phyloP scores from a whole-genome alignment of 2,888 invertebrate species.

The Drosophila anomalipes region DNA sequence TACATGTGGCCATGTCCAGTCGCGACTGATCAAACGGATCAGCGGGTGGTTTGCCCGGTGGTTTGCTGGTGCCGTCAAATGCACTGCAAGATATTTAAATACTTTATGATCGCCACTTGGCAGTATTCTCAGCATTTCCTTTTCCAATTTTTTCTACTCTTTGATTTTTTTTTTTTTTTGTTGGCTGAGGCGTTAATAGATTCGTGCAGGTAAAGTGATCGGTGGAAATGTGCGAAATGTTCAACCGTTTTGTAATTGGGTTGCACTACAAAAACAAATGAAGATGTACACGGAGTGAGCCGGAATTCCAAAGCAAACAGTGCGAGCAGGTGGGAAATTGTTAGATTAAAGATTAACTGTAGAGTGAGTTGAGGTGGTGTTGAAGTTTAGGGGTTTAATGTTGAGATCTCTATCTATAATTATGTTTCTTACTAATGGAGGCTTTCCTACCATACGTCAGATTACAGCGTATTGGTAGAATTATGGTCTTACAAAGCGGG shows the following conservation, averaged over 20 bases:
- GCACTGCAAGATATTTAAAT: conserved; percentile 67
- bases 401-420: neutral
- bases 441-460: neutral
- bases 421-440: neutral
- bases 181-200: conserved; percentile 51
- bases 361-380: neutral
- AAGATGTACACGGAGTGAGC: conserved; percentile 20
- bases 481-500: too few species aligned
- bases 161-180: neutral
- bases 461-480: neutral
- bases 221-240: conserved; percentile 74
- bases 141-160: conserved; percentile 1
- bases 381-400: neutral
- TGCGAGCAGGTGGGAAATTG: conserved; percentile 36
- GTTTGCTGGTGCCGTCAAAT: conserved; percentile 20
- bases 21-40: conserved; percentile 69
- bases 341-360: neutral
- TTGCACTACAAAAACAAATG: conserved; percentile 53
- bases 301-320: conserved; percentile 2
- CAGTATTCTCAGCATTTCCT: conserved; percentile 36
- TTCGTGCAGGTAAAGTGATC: conserved; percentile 45
- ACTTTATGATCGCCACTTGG: conserved; percentile 64
- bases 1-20: conserved; percentile 71
- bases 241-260: conserved; percentile 64
- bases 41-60: conserved; percentile 66